A percentile compares a stretch with the other conserved stretches of the same genome.
phyloP scores from a whole-genome alignment of 2,113 vertebrate species.

The Cephalopholis sonnerati region DNA sequence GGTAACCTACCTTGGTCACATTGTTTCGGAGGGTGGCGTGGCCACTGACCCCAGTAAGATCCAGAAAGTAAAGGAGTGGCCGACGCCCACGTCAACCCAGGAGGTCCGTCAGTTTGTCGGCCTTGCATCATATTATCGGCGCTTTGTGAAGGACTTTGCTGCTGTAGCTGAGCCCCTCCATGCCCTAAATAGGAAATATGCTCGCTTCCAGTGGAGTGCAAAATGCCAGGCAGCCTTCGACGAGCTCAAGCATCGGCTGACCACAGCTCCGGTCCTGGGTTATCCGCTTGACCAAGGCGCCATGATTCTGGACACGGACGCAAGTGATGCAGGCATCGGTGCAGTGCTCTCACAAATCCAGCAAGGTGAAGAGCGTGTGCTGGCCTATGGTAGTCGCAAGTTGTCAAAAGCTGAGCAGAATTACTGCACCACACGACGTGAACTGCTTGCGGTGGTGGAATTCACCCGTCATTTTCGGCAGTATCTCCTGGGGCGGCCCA shows the following conservation, averaged over 20 bases:
- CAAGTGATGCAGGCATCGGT: conserved; percentile 12
- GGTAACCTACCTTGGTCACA: too few species aligned
- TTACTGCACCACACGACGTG: conserved; percentile 29
- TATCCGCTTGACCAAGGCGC: not conserved
- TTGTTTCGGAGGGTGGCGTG: too few species aligned
- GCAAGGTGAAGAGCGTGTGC: not conserved
- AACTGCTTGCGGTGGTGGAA: conserved; percentile 25
- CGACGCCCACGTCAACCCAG: not conserved
- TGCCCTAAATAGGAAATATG: not conserved
- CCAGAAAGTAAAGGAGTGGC: conserved; percentile 10
- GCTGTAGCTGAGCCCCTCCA: too few species aligned
- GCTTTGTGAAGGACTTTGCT: conserved; percentile 46
- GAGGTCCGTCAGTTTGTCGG: conserved; percentile 8
- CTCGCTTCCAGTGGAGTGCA: conserved; percentile 12
- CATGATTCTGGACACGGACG: conserved; percentile 39
- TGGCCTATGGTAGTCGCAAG: conserved; percentile 39
- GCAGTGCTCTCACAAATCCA: conserved; percentile 28
- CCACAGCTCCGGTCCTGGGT: conserved; percentile 24
- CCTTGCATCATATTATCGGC: conserved; percentile 39
- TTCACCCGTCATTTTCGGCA: conserved; percentile 40
- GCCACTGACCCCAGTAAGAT: conserved; percentile 22
- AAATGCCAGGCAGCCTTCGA: conserved; percentile 30
- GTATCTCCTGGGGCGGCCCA: conserved; percentile 34
- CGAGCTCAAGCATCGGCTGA: too few species aligned
- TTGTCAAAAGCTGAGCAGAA: conserved; percentile 34